phyloP scores from a whole-genome alignment of 1,140 invertebrate genomes.

The Pogonomyrmex barbatus region DNA sequence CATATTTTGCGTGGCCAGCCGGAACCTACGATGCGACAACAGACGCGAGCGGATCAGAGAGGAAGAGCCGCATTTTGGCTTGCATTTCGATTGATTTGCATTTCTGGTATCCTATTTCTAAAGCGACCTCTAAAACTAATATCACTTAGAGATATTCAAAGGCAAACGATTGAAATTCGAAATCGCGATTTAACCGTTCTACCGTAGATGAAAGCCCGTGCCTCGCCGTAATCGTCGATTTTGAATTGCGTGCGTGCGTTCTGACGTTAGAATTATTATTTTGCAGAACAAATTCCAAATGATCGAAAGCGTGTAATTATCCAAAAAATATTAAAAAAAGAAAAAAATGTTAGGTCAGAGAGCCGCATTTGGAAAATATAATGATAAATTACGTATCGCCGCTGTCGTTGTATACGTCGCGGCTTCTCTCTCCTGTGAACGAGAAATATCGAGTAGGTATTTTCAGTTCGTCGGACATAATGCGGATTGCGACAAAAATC shows the following conservation, averaged over 20 bases:
- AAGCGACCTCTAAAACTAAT: constrained; percentile 32
- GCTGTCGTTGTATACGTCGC: not conserved
- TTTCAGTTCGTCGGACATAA: not conserved
- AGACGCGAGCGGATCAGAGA: not conserved
- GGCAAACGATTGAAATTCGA: constrained; percentile 52
- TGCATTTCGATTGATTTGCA: constrained; percentile 7
- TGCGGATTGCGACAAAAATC: not conserved
- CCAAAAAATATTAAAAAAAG: not conserved
- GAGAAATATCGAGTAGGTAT: not conserved
- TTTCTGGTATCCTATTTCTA: constrained; percentile 42
- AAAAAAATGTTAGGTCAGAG: not conserved
- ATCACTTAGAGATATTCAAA: constrained; percentile 27
- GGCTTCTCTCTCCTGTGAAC: not conserved
- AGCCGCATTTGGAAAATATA: not conserved
- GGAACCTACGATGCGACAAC: not conserved
- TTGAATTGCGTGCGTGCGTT: not conserved
- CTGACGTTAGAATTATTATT: not conserved
- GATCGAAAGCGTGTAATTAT: not conserved
- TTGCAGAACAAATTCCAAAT: not conserved
- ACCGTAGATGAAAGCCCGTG: constrained; percentile 5
- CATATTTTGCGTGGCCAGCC: not conserved
- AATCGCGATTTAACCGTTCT: constrained; percentile 3
- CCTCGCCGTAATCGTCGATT: not conserved
- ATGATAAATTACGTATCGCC: not conserved
- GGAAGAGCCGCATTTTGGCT: not conserved